Conservation (phyloP, 1,140 invertebrate genomes). For the Monochamus saltuarius region DNA sequence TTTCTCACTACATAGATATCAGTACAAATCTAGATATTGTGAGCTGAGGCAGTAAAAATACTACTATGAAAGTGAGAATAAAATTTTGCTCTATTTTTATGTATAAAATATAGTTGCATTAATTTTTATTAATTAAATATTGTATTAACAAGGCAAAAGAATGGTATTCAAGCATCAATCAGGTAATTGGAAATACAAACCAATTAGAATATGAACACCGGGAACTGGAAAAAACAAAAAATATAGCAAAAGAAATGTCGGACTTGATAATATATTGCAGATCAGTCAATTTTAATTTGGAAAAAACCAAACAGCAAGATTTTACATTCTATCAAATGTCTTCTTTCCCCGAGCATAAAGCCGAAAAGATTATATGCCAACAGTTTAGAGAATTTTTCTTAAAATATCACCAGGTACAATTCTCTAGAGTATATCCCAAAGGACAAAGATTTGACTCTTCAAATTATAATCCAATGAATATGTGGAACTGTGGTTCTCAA, state of each 20-base stretch:
- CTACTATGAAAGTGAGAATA: too few relatives aligned
- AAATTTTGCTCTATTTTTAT: too few relatives aligned
- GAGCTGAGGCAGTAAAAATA: too few relatives aligned
- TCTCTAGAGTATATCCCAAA: slow-evolving; percentile 91
- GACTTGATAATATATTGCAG: slow-evolving; percentile 95
- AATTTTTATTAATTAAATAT: too few relatives aligned
- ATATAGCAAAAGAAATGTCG: slow-evolving; percentile 94
- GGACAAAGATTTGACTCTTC: slow-evolving; percentile 93
- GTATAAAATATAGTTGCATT: too few relatives aligned
- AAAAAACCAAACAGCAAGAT: slow-evolving; percentile 66
- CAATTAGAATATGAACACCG: slow-evolving; percentile 75
- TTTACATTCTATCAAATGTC: slow-evolving; percentile 92
- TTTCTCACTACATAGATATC: too few relatives aligned
- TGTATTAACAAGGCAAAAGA: slow-evolving; percentile 65
- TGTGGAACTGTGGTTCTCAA: slow-evolving; percentile 95
- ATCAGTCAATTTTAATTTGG: slow-evolving; percentile 80
- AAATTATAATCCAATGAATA: slow-evolving; percentile 92
- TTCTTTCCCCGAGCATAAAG: slow-evolving; percentile 94
- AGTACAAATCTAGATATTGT: too few relatives aligned
- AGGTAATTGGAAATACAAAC: slow-evolving; percentile 79
- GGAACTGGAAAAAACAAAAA: slow-evolving; percentile 83
- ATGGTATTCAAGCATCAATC: slow-evolving; percentile 83
- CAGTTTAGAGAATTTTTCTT: slow-evolving; percentile 79
- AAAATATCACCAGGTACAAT: slow-evolving; percentile 83
- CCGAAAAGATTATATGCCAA: slow-evolving; percentile 84